Conservation (phyloP, 2,888 invertebrate genomes). For the Invenusta paracnida region DNA sequence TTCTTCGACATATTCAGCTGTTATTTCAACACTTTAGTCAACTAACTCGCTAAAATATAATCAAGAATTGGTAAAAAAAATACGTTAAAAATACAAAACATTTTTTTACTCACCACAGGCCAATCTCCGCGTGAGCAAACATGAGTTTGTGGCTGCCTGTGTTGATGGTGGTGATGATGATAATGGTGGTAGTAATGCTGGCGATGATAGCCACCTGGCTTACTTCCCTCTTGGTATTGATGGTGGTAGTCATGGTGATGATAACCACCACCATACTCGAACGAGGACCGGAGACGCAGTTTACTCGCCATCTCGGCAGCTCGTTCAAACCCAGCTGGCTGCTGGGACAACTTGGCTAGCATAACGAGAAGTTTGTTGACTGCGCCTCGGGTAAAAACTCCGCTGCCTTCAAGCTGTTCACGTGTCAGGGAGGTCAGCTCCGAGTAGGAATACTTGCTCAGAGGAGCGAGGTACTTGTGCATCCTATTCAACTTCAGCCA, state of each 20-base stretch:
- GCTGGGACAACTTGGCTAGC: not conserved
- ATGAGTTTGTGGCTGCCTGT: no score
- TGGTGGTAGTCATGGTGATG: not conserved
- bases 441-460: not conserved
- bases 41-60: no score
- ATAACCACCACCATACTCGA: not conserved
- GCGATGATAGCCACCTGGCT: no score
- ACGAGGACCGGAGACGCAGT: not conserved
- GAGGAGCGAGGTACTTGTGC: conserved; percentile 36
- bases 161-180: no score
- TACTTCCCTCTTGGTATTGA: no score
- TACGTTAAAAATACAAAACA: no score
- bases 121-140: no score
- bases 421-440: not conserved
- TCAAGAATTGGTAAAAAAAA: no score
- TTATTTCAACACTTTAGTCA: no score
- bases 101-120: no score
- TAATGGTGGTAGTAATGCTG: no score
- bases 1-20: no score
- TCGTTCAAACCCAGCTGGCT: not conserved
- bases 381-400: conserved; percentile 27
- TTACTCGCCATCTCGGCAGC: not conserved
- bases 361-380: conserved; percentile 34
- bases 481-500: conserved; percentile 26
- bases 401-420: not conserved